phyloP scores from a whole-genome alignment of 53 echinoderm and acorn worm species.

The Arbacia lixula region DNA sequence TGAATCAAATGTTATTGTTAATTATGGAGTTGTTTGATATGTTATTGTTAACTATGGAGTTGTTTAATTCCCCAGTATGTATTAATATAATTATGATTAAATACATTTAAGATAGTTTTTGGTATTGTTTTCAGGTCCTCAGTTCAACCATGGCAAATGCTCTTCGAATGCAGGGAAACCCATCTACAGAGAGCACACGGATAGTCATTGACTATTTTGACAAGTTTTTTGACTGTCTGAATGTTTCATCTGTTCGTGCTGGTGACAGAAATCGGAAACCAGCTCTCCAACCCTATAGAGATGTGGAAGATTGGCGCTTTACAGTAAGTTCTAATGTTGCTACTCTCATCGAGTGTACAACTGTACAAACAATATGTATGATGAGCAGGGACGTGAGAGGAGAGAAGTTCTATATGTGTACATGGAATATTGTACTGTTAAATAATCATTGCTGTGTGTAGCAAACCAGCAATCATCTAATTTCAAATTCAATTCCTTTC shows the following conservation, averaged over 20 bases:
- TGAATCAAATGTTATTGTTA: no score
- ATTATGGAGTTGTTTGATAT: no score
- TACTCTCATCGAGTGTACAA: no score
- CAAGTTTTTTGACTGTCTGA: constrained; percentile 45
- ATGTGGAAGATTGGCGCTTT: constrained; percentile 36
- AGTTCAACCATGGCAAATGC: constrained; percentile 59
- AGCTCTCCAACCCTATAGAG: constrained; percentile 41
- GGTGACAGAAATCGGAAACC: constrained; percentile 32
- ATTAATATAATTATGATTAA: background rate
- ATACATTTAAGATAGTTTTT: no score
- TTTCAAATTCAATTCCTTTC: no score
- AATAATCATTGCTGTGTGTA: no score
- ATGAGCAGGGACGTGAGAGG: no score
- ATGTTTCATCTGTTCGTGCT: constrained; percentile 2
- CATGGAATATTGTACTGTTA: no score
- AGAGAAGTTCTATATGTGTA: no score
- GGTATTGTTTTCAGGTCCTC: constrained; percentile 5
- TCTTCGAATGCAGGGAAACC: constrained; percentile 15
- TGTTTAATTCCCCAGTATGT: background rate
- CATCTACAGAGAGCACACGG: constrained; percentile 9
- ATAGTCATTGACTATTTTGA: constrained; percentile 25
- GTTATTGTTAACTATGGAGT: background rate
- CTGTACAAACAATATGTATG: no score
- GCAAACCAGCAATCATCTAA: no score
- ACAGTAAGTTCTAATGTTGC: constrained; percentile 1